Base-by-base conservation (phyloP, 2,888 invertebrate genomes). In the Parnassius smintheus region DNA sequence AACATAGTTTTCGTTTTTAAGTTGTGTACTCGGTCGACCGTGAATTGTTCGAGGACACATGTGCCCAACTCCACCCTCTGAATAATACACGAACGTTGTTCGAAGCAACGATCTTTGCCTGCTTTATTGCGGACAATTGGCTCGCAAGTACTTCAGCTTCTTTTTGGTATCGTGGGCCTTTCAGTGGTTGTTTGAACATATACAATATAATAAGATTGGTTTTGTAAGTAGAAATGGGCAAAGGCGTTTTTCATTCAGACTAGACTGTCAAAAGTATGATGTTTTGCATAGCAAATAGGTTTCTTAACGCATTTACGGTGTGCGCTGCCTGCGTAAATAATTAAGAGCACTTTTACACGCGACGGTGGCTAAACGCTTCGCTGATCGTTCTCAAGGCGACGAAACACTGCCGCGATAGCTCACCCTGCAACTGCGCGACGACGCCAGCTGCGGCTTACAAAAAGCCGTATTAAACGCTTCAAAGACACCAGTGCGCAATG, bases 71-170 rank as follows among this genome's bases (percentile, higher is more conserved):
- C 72, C 74, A 68, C 76, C 76, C 77, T 65, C 73, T 90, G 87
- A 88, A 89, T 90, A 88, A 89, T 86, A 83, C 77, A 89, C 73
- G 81, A 83, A 77, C 78, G 74, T 73, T 77, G 79, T 80, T 79
- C 76, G 77, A 75, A 78, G 72, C 75, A 72, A 72, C 82, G 80
- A 82, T 83, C 81, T 83, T 77, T 74, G 75, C 74, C 76, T 81
- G 78, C 81, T 85, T 86, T 86, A 86, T 83, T 80, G 80, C 78
- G 77, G 79, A 71, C 82, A 80, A 87, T 88, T 86, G 87, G 85
- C 85, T 78, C 59, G 35, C 35, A 74, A 73, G 74, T 75, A 75
- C 74, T 74, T 73, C 69, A 70, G 72, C 67, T 72, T 70, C 70
- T 70, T 71, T 73, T 73, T 72, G 70, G 72, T 68, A 65, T 69